phyloP scores from a whole-genome alignment of 2,888 invertebrate genomes.

The Oscheius sp. region DNA sequence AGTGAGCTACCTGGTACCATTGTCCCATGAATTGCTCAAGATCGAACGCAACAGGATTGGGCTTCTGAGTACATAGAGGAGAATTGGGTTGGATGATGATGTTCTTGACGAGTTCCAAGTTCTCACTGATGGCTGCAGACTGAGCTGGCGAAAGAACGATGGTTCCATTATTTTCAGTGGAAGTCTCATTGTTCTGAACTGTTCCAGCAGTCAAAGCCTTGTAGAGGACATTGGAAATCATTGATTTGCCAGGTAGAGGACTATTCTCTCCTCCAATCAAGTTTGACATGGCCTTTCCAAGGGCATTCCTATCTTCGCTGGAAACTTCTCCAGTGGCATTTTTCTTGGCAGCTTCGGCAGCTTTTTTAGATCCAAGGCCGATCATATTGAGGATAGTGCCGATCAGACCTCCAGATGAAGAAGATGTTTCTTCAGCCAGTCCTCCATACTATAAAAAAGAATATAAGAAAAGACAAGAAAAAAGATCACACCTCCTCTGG shows the following conservation, averaged over 20 bases:
- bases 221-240: conserved; percentile 69
- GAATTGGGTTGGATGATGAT: conserved; percentile 69
- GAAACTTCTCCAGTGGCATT: conserved; percentile 19
- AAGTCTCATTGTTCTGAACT: conserved; percentile 56
- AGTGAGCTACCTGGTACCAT: conserved; percentile 63
- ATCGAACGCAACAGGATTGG: conserved; percentile 67
- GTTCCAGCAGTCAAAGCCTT: conserved; percentile 67
- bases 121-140: conserved; percentile 67
- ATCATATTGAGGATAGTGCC: conserved; percentile 68
- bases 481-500: conserved; percentile 41
- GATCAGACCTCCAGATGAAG: conserved; percentile 64
- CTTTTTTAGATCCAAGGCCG: conserved; percentile 61
- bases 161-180: conserved; percentile 41
- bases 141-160: conserved; percentile 61
- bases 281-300: conserved; percentile 62
- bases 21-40: conserved; percentile 68
- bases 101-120: conserved; percentile 69
- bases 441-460: conserved; percentile 59
- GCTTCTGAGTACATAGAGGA: conserved; percentile 69
- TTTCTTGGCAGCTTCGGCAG: conserved; percentile 41
- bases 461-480: not conserved
- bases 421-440: conserved; percentile 62
- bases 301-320: conserved; percentile 42
- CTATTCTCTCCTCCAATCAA: conserved; percentile 65
- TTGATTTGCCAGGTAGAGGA: conserved; percentile 65